phyloP scores from a whole-genome alignment of 2,888 invertebrate genomes.

The Ochropleura leucogaster region DNA sequence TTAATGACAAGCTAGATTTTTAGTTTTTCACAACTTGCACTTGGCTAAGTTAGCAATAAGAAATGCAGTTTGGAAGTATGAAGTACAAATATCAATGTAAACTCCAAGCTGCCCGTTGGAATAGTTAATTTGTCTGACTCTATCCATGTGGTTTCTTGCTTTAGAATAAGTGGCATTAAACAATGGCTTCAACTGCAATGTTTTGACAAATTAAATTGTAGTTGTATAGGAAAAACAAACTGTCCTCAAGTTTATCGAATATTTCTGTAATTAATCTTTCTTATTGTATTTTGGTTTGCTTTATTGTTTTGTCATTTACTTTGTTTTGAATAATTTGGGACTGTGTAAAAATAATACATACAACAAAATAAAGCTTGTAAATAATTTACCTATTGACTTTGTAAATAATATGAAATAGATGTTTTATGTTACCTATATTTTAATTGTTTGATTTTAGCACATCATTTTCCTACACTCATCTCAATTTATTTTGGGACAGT shows the following conservation, averaged over 20 bases:
- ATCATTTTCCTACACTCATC: background rate
- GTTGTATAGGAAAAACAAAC: background rate
- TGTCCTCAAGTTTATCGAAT: constrained; percentile 32
- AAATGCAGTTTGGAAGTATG: background rate
- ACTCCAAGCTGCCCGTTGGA: background rate
- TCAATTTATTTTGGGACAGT: too few species aligned
- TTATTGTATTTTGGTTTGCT: constrained; percentile 4
- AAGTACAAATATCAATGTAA: background rate
- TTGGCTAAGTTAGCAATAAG: constrained; percentile 17
- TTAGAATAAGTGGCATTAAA: background rate
- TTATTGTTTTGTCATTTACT: constrained; percentile 51
- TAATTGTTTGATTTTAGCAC: constrained; percentile 36
- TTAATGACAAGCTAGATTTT: constrained; percentile 19
- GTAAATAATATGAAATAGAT: constrained; percentile 63
- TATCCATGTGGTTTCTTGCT: background rate
- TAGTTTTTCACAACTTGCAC: constrained; percentile 8
- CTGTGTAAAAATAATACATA: constrained; percentile 57
- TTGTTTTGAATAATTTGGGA: constrained; percentile 30
- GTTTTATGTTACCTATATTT: constrained; percentile 36
- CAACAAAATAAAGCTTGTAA: constrained; percentile 63
- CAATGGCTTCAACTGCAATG: background rate
- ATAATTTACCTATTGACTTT: constrained; percentile 61
- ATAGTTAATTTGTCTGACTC: background rate
- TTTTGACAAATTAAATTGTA: constrained; percentile 13
- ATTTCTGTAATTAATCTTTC: constrained; percentile 23